Conservation (phyloP, 2,888 invertebrate genomes). For the Alviniconcha strummeri region DNA sequence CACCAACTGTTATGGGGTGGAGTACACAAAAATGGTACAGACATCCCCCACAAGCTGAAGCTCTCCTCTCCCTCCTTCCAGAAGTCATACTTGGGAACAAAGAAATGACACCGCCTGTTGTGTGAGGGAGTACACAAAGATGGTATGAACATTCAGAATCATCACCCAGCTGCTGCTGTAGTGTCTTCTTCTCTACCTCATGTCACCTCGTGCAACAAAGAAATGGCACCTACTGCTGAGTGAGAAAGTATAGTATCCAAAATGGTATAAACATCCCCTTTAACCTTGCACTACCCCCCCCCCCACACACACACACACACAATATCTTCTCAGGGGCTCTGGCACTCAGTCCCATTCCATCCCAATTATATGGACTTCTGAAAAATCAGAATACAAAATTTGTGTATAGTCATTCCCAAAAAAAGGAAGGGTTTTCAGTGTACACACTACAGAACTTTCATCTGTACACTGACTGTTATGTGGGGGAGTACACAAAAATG, state of each 20-base stretch:
- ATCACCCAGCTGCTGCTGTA: constrained; percentile 43
- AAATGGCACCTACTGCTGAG: not conserved
- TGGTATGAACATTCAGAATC: constrained; percentile 25
- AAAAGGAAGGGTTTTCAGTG: not conserved
- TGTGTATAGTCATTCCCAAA: constrained; percentile 15
- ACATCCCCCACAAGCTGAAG: not conserved
- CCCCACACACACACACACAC: not conserved
- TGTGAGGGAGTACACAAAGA: not conserved
- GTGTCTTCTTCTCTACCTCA: constrained; percentile 29
- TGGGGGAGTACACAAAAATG: not conserved
- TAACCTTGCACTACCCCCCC: not conserved
- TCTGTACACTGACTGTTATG: not conserved
- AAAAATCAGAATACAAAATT: too few relatives aligned
- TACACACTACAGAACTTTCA: too few relatives aligned
- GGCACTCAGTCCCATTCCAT: too few relatives aligned
- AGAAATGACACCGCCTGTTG: not conserved
- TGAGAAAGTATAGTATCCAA: not conserved
- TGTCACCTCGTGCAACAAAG: constrained; percentile 31
- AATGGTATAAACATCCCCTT: not conserved
- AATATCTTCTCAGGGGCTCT: too few relatives aligned
- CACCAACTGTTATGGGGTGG: not conserved
- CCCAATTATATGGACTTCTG: too few relatives aligned
- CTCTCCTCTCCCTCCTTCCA: not conserved
- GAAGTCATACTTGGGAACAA: constrained; percentile 12
- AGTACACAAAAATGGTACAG: not conserved